Base-by-base conservation (phyloP, 1,140 invertebrate species). In the Danaus plexippus region DNA sequence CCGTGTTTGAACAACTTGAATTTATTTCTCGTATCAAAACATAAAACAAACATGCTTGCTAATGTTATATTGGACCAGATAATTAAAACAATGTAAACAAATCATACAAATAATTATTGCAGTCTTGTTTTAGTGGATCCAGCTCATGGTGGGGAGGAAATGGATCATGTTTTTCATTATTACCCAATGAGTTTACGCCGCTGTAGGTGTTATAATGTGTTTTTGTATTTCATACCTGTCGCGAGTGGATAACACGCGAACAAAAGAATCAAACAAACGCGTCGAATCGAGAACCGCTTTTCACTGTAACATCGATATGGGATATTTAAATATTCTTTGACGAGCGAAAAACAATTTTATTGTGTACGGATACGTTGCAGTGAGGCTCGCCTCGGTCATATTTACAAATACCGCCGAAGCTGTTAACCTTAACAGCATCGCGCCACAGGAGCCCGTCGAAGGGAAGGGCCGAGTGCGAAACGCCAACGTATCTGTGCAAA, bases 251-350 rank as follows among this genome's bases (percentile, higher is more conserved):
- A 77, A 75, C 67, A 57, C 61, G 62, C 58, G 66, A 75, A 84
- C 79, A 85, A 85, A 80, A 80, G 82, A 82, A 74, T 62, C 71
- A 74, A 82, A 80, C 77, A 73, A 69, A 78, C 75, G 73, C 71
- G 73, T 72, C 77, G 74, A 85, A 82, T 82, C 56, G 73, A 72
- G 61, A 66, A 65, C 69, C 66, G 73, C 65, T 77, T 77, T 77
- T 77, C 73, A 71, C 70, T 69, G 69, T 69, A 70, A 70, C 70
- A 69, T 76, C 67, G 66, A 67, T 70, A 71, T 66, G 63, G 54
- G 52, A 56, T 67, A 59, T 63, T 50, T 61, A 63, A 67, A 63
- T 15, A 15, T 15, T 15, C 15, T 15, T 15, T 15, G 15, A 61
- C 59, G 59, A 64, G 54, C 55, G 49, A 64, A 64, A 56, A 53